These are phyloP conservation scores for Arctopsyche grandis DNA, from an alignment of 1,140 invertebrate genomes.

Conservation along the genomic window DNA sequence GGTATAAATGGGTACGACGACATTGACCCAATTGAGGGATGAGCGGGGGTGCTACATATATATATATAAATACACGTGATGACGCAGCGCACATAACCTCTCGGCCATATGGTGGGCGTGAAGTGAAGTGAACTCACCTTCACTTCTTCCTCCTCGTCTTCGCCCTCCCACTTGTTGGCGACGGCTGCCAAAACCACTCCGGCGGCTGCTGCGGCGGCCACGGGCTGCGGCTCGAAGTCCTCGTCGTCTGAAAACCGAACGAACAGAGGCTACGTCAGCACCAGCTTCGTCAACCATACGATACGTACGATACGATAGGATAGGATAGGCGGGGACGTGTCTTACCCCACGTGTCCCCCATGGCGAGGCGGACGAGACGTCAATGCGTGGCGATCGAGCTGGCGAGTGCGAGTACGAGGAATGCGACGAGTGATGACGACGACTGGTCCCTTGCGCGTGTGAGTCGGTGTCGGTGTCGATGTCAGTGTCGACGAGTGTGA, in stretches of 20 bases:
- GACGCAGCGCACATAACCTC: conserved; percentile 10
- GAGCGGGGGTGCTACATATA: background rate
- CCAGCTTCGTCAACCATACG: background rate
- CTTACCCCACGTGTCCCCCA: conserved; percentile 67
- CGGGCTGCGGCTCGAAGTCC: conserved; percentile 61
- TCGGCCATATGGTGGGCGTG: conserved; percentile 3
- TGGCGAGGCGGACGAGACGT: conserved; percentile 45
- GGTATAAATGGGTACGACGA: too few relatives aligned
- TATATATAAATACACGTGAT: conserved; percentile 13
- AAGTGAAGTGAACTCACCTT: conserved; percentile 74
- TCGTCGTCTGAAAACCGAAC: conserved; percentile 62
- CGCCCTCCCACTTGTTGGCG: conserved; percentile 85
- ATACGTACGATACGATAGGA: conserved; percentile 1
- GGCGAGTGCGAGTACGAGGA: too few relatives aligned
- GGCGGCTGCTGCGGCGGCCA: conserved; percentile 53
- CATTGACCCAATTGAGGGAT: background rate
- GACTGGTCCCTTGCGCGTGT: too few relatives aligned
- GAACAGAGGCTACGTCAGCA: background rate
- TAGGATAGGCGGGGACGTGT: conserved; percentile 25
- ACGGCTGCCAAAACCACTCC: conserved; percentile 9
- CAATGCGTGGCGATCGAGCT: conserved; percentile 28
- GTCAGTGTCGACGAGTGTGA: background rate
- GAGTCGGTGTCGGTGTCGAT: background rate
- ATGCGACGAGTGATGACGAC: too few relatives aligned
- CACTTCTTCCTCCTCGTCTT: conserved; percentile 86